Evolutionary conservation across 2,797 vertebrate genomes (phyloP), one percentile per base, ranked within the genome.

Genomic region (Lepilemur ruficaudatus): DNA sequence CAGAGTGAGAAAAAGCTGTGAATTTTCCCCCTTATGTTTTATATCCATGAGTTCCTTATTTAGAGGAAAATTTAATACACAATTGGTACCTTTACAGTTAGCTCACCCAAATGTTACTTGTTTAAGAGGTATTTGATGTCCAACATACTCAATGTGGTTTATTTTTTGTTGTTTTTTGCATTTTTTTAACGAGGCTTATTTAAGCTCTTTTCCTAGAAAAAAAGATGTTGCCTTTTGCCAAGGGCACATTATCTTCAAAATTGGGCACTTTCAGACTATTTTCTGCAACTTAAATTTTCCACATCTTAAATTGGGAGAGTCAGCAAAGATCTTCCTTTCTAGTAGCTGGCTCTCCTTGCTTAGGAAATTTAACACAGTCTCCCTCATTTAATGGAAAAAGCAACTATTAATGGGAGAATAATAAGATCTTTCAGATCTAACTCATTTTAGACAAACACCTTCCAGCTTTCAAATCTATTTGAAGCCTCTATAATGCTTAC

Each of bases 161-260:
- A 32, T 57, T 35, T 76, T 15, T 18, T 20, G 0, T 57, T 57
- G 9, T 25, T 25, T 59, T 52, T 3, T 17, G 1, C 28, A 11
- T 59, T 59, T 59, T 9, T 3, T 20, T 48, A 50, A 50, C 23
- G 85, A 95, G 38, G 35, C 50, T 86, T 78, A 28, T 72, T 87
- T 57, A 88, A 93, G 38, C 41, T 65, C 41, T 88, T 96, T 93
- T 82, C 80, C 78, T 94, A 89, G 67, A 63, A 65, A 95, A 84
- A 84, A 32, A 22, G 76, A 85, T 78, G 48, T 32, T 82, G 50
- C 25, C 30, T 95, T 94, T 89, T 70, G 63, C 80, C 76, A 90
- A 52, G 41, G 50, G 23, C 28, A 82, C 15, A 32, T 80, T 83
- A 80, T 94, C 78, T 90, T 86, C 3, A 61, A 22, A 57, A 79